Evolutionary conservation across 2,113 vertebrate genomes (phyloP), one percentile per base, ranked within the genome.

Genomic region (Nesoenas mayeri): DNA sequence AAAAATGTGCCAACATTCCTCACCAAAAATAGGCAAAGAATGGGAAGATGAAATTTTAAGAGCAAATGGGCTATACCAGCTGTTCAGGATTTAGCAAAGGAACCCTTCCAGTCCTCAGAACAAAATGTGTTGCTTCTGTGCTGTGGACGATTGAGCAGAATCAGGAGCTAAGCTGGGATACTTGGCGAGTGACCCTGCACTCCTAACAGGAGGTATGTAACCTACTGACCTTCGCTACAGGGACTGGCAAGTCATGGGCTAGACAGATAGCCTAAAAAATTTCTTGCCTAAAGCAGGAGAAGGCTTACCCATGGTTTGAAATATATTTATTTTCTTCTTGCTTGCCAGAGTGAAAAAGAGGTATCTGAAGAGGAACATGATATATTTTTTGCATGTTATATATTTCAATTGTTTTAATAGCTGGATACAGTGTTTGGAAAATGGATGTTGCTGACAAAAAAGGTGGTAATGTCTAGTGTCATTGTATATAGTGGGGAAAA

Each of bases 21-120:
- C 88, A 93, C 96, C 96, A 95, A 92, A 97, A 97, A 96, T 94
- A 96, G 93, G 85, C 95, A 97, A 96, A 96, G 94, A 97, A 95
- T 91, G 93, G 95, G 95, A 96, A 95, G 95, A 96, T 58, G 94
- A 95, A 85, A 87, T 89, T 96, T 96, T 96, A 89, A 94, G 87
- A 87, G 86, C 91, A 92, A 96, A 91, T 83, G 88, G 91, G 78
- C 83, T 92, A 65, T 84, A 95, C 93, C 96, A 96, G 96, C 96
- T 96, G 96, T 95, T 93, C 69, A 84, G 96, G 90, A 93, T 94
- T 97, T 92, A 93, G 91, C 86, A 86, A 85, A 80, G 73, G 54
- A 94, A 91, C 50, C 32, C 83, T 92, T 94, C 80, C 78, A 96
- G 91, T 89, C 80, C 91, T 93, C 70, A 65, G 69, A 81, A 89